A percentile compares a stretch with the other conserved stretches of the same genome.
These are phyloP conservation scores for Leistus spinibarbis DNA, from an alignment of 2,888 invertebrate genomes.

Conservation along the genomic window DNA sequence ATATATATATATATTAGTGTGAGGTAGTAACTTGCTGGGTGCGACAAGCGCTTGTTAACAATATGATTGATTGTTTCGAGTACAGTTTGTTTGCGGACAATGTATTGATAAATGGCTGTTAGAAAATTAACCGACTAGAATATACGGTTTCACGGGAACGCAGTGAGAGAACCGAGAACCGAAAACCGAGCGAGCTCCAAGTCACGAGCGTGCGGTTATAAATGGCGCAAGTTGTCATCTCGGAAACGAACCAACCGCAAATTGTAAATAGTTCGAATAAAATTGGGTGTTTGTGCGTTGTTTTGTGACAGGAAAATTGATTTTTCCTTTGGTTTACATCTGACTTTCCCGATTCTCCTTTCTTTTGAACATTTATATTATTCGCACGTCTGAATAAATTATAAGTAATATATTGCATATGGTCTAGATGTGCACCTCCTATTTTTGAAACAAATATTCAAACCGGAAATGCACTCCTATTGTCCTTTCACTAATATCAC, in stretches of 20 bases:
- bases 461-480: too few relatives aligned
- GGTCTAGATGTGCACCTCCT: too few relatives aligned
- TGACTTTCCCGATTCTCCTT: not conserved
- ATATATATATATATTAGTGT: too few relatives aligned
- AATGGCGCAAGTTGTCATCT: slow-evolving; percentile 24
- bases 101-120: slow-evolving; percentile 38
- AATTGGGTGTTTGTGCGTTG: not conserved
- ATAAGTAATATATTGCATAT: not conserved
- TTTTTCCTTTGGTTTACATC: not conserved
- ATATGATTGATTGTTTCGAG: slow-evolving; percentile 31
- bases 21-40: not conserved
- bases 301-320: slow-evolving; percentile 1
- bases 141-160: not conserved
- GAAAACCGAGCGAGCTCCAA: not conserved
- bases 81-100: slow-evolving; percentile 28
- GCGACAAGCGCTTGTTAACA: slow-evolving; percentile 10
- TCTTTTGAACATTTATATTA: not conserved
- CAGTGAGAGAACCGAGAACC: not conserved
- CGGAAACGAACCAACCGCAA: not conserved
- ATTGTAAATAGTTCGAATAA: slow-evolving; percentile 10
- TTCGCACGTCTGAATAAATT: not conserved
- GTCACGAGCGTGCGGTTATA: slow-evolving; percentile 10
- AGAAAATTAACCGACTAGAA: slow-evolving; percentile 29
- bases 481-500: too few relatives aligned
- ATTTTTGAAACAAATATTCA: too few relatives aligned